A percentile compares a stretch with the other conserved stretches of the same genome.
Conservation (phyloP, 2,113 vertebrate genomes). For the Abramis brama region DNA sequence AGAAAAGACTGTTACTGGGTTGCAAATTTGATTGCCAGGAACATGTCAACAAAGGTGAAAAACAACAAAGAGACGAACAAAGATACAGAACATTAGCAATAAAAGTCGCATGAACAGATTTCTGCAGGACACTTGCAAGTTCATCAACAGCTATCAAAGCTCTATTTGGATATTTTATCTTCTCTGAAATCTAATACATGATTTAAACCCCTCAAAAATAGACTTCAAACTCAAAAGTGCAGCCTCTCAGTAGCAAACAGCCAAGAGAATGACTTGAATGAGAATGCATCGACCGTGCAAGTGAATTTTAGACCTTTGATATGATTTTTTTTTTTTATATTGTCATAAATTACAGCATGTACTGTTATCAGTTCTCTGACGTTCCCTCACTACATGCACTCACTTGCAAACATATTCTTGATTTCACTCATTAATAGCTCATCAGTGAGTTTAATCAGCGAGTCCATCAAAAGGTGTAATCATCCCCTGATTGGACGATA, state of each 20-base stretch:
- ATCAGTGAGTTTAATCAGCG: constrained; percentile 47
- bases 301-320: neutral
- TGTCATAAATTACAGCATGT: constrained; percentile 6
- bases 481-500: constrained; percentile 39
- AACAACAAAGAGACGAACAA: neutral
- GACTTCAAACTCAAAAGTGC: neutral
- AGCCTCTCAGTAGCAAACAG: neutral
- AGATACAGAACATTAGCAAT: neutral
- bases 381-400: neutral
- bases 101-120: neutral
- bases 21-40: constrained; percentile 11
- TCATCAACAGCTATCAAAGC: neutral
- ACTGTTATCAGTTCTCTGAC: neutral
- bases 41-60: neutral
- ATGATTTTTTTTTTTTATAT: neutral
- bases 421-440: constrained; percentile 39
- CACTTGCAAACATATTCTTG: constrained; percentile 17
- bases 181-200: neutral
- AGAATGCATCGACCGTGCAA: neutral
- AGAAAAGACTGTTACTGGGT: too few species aligned
- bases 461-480: constrained; percentile 42
- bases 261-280: neutral
- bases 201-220: neutral
- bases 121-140: neutral
- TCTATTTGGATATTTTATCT: neutral